phyloP scores from a whole-genome alignment of 2,888 invertebrate genomes.

The Diachrysia chrysitis region DNA sequence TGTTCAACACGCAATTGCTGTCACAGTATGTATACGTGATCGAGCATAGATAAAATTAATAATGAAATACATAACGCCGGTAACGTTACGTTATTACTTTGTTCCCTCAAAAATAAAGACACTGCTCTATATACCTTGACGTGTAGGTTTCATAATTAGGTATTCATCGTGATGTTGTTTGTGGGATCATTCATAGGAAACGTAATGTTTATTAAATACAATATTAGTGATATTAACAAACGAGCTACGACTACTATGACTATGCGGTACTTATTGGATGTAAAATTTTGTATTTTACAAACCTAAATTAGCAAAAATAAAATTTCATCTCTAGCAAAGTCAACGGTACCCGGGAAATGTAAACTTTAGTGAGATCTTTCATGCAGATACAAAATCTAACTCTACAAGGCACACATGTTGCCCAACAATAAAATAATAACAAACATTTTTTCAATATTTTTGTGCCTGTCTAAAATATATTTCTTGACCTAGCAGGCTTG shows the following conservation, averaged over 20 bases:
- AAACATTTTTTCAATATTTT: too few relatives aligned
- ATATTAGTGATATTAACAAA: neutral
- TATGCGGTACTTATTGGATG: neutral
- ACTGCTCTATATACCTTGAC: conserved; percentile 28
- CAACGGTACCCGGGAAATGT: too few relatives aligned
- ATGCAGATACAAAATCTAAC: too few relatives aligned
- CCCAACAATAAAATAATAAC: too few relatives aligned
- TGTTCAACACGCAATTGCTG: conserved; percentile 49
- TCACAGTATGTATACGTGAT: conserved; percentile 53
- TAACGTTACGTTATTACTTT: conserved; percentile 34
- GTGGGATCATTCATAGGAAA: neutral
- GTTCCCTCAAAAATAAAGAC: conserved; percentile 34
- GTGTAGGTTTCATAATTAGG: conserved; percentile 3
- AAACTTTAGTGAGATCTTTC: too few relatives aligned
- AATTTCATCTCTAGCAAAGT: too few relatives aligned
- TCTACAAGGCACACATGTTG: too few relatives aligned
- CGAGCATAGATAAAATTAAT: conserved; percentile 53
- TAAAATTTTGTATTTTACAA: too few relatives aligned
- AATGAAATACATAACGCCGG: conserved; percentile 36
- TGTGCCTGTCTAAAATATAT: too few relatives aligned
- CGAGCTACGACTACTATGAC: neutral
- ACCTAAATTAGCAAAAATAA: too few relatives aligned
- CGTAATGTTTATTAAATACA: neutral
- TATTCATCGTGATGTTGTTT: conserved; percentile 20
- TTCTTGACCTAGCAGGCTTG: too few relatives aligned